Base-by-base conservation (phyloP, 1,140 invertebrate genomes). In the Coenobita brevimanus region DNA sequence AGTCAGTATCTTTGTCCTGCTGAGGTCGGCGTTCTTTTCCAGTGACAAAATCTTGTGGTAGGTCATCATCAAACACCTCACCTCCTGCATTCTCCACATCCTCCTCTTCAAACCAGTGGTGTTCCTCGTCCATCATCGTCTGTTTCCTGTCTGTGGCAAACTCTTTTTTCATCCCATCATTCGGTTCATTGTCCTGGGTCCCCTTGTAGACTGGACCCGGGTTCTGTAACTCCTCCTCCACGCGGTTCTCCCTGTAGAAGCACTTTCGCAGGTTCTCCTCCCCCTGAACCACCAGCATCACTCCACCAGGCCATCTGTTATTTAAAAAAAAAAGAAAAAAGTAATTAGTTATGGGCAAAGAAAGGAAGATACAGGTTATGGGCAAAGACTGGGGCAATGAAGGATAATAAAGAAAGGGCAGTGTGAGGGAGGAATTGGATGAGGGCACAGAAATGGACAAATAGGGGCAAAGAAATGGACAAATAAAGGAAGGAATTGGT, bases 231-330 rank as follows among this genome's bases (percentile, higher is more conserved):
- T 89, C 79, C 4, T 78, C 69, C 64, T 85, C 54, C 24, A 85
- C 43, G 17, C 71, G 62, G 17, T 69, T 43, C 75, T 89, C 89
- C 13, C 82, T 60, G 71, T 89, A 89, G 71, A 87, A 89, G 64
- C 89, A 89, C 64, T 82, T 82, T 21, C 85, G 84, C 54, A 89
- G 57, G 85, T 89, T 89, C 10, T 89, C 71, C 64, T 89, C 89
- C 3, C 89, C 84, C 41, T 78, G 27, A n/a, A 87, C 89, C 62
- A 89, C 84, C 33, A 89, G 81, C 8, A 89, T 46, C 8, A 83
- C 81, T 13, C 83, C 89, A 27, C 89, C 89, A 10, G 82, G 78
- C 89, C 89, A 89, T 54, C 89, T 89, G 89, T 30, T 41, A 67
- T n/a, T n/a, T n/a, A n/a, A n/a, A n/a, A n/a, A n/a, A n/a, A n/a